phyloP scores from a whole-genome alignment of 2,113 vertebrate species.

The Syngnathoides biaculeatus region DNA sequence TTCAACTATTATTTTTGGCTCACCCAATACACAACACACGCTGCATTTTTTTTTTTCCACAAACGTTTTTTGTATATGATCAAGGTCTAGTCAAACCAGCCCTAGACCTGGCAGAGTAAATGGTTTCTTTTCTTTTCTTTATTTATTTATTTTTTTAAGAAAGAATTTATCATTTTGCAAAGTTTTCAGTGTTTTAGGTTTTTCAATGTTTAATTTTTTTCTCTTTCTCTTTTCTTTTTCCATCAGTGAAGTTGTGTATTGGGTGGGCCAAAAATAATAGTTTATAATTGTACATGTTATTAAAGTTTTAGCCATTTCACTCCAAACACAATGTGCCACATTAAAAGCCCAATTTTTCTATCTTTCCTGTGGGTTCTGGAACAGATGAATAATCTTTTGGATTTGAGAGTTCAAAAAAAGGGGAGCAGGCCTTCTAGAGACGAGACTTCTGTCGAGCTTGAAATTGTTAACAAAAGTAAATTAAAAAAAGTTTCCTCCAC shows the following conservation, averaged over 20 bases:
- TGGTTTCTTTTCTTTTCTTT: conserved; percentile 93
- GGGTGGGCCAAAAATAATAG: too few species aligned
- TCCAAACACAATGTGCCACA: too few species aligned
- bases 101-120: conserved; percentile 91
- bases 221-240: conserved; percentile 82
- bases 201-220: conserved; percentile 93
- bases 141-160: conserved; percentile 96
- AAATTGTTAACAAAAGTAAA: background rate
- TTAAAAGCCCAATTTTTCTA: too few species aligned
- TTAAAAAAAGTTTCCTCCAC: background rate
- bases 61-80: conserved; percentile 74
- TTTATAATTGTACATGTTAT: too few species aligned
- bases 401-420: too few species aligned
- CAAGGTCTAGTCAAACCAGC: conserved; percentile 85
- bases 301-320: too few species aligned
- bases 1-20: too few species aligned
- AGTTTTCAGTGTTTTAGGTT: conserved; percentile 89
- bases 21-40: too few species aligned
- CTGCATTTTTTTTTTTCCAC: conserved; percentile 65
- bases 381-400: too few species aligned
- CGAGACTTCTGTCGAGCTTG: too few species aligned
- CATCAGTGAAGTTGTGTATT: conserved; percentile 98
- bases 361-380: too few species aligned
- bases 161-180: conserved; percentile 95
- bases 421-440: too few species aligned